Evolutionary conservation across 2,113 vertebrate species (phyloP).

Genomic region (Trachemys scripta): DNA sequence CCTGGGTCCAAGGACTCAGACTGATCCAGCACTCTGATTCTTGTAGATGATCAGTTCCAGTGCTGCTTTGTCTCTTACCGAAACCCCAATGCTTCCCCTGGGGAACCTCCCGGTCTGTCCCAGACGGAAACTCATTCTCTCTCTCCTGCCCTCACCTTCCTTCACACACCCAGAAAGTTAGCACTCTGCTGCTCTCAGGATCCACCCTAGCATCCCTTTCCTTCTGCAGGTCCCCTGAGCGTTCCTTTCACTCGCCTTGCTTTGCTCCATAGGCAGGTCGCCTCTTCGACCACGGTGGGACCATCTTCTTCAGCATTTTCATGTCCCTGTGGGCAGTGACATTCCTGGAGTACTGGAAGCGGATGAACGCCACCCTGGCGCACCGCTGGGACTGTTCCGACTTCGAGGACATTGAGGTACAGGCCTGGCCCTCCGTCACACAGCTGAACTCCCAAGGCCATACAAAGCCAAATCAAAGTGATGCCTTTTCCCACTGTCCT

Average conservation of each 20-base stretch:
- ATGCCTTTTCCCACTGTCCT: not conserved
- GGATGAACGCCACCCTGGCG: constrained; percentile 4
- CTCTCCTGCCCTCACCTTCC: too few species aligned
- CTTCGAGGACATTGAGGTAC: constrained; percentile 70
- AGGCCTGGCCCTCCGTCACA: fast-evolving
- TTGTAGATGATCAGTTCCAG: too few species aligned
- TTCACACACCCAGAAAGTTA: too few species aligned
- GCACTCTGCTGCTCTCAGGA: not conserved
- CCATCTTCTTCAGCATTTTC: constrained; percentile 75
- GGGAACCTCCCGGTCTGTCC: too few species aligned
- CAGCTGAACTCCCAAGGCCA: fast-evolving
- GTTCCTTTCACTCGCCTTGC: fast-evolving
- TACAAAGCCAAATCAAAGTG: fast-evolving
- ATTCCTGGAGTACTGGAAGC: constrained; percentile 77
- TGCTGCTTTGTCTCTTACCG: too few species aligned
- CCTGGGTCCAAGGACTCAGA: too few species aligned
- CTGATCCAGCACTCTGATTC: too few species aligned
- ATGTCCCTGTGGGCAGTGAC: constrained; percentile 73
- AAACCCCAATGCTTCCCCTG: too few species aligned
- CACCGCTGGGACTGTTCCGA: constrained; percentile 73
- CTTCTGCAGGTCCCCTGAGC: not conserved
- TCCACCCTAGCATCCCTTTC: fast-evolving
- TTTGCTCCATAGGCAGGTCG: constrained; percentile 27
- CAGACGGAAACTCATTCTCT: too few species aligned
- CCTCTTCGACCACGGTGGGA: constrained; percentile 71